Base-by-base conservation (phyloP, 1,140 invertebrate species). In the Magallana angulata region DNA sequence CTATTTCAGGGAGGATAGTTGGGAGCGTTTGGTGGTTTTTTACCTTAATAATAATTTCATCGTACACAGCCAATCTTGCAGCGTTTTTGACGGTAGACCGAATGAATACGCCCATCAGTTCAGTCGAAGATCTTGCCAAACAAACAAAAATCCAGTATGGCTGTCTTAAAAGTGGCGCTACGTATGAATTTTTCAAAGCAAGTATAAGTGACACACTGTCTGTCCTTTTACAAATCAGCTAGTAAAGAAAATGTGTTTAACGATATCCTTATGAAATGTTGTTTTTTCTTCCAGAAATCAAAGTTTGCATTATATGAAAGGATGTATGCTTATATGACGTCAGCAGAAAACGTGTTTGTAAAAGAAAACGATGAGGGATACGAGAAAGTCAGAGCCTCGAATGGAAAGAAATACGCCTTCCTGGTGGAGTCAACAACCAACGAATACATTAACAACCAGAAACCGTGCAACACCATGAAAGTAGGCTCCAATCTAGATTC, bases 361-460 rank as follows among this genome's bases (percentile, higher is more conserved):
- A 86, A 91, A 12, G 87, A 58, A 11, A 94, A 91, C 64, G 80
- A 87, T 6, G 92, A 92, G 9, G 94, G 94, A 4, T 92, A 94
- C n/a, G 71, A 80, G 7, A 88, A 91, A 82, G 94, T 95, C 3
- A 88, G 93, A 57, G 60, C 91, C 0, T 91, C 90, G 0, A 92
- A 92, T 95, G 98, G 96, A 71, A 98, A 99, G 94, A 76, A 76
- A 36, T 99, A 98, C 94, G 98, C 98, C 18, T 96, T 98, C 90
- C 95, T 99, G 1, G 97, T 99, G 85, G 98, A 99, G 95, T 98
- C 98, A n/a, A 98, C 98, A 0, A 98, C 98, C 92, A 99, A 99
- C 94, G 98, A 99, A 93, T 99, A 99, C 94, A 97, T 97, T 59
- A 99, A 99, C 95, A 97, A 98, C 92, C 95, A 97, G 86, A 96